Percentiles rank a stretch among this genome's conserved stretches.
These are phyloP conservation scores for Heterodera schachtii DNA, from an alignment of 1,140 invertebrate genomes.

Conservation along the genomic window DNA sequence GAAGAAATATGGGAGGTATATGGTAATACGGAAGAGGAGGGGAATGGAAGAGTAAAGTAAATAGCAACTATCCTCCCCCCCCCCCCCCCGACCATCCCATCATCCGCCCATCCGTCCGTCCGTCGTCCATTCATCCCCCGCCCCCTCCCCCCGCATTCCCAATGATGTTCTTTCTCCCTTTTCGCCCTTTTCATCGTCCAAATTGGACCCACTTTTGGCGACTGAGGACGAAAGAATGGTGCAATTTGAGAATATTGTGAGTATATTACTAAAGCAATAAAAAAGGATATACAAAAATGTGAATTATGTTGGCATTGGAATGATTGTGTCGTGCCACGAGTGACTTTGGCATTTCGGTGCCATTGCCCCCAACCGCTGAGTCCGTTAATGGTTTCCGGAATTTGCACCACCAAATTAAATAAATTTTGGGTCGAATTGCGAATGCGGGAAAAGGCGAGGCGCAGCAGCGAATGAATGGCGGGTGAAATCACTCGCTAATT, in stretches of 20 bases:
- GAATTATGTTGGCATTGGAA: not conserved
- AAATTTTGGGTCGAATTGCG: conserved; percentile 9
- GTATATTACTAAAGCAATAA: not conserved
- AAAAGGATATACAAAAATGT: not conserved
- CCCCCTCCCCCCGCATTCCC: not conserved
- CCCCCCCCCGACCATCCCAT: not conserved
- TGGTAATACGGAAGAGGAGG: not conserved
- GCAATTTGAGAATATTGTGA: conserved; percentile 3
- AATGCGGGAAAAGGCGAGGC: not conserved
- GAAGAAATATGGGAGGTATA: not conserved
- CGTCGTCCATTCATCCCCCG: not conserved
- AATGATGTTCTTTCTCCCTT: not conserved
- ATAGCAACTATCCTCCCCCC: not conserved
- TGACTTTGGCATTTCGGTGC: not conserved
- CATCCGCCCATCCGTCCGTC: not conserved
- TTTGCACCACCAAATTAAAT: not conserved
- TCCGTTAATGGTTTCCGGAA: not conserved
- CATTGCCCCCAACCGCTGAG: too few species aligned
- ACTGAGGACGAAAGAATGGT: not conserved
- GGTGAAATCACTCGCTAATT: too few species aligned
- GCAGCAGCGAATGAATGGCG: too few species aligned
- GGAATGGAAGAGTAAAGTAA: not conserved
- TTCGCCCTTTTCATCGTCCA: not conserved
- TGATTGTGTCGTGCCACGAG: not conserved
- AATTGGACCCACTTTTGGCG: conserved; percentile 15